Conservation (phyloP, 2,113 vertebrate genomes). For the Triplophysa rosa region DNA sequence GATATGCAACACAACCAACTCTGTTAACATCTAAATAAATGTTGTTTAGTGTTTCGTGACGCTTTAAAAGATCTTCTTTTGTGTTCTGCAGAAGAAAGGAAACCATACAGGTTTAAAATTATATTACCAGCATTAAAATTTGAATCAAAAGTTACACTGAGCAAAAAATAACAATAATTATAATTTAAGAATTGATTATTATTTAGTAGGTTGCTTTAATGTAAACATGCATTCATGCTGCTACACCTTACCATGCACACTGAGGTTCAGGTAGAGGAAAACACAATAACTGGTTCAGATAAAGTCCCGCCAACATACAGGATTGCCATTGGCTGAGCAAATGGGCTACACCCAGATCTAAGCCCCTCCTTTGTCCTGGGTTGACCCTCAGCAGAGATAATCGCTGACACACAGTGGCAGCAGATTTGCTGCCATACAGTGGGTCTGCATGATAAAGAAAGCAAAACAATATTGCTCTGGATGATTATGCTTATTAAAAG, state of each 20-base stretch:
- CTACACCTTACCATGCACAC: slow-evolving; percentile 76
- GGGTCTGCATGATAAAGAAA: slow-evolving; percentile 35
- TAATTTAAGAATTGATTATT: too few relatives aligned
- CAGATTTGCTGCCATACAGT: slow-evolving; percentile 13
- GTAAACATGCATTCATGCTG: too few relatives aligned
- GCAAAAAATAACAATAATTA: too few relatives aligned
- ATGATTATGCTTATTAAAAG: neutral
- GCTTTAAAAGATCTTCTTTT: too few relatives aligned
- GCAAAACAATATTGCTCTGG: neutral
- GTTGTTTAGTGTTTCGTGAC: too few relatives aligned
- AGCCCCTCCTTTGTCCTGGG: slow-evolving; percentile 48
- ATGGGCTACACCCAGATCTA: slow-evolving; percentile 81
- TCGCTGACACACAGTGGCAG: slow-evolving; percentile 35
- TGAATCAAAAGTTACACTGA: too few relatives aligned
- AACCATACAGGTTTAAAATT: too few relatives aligned
- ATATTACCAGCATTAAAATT: too few relatives aligned
- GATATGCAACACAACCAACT: too few relatives aligned
- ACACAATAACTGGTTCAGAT: slow-evolving; percentile 86
- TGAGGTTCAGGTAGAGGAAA: slow-evolving; percentile 80
- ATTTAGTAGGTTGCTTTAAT: too few relatives aligned
- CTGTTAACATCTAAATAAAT: too few relatives aligned
- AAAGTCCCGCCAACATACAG: slow-evolving; percentile 83
- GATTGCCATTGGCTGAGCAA: slow-evolving; percentile 92
- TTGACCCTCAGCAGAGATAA: slow-evolving; percentile 65
- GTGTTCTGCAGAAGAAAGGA: too few relatives aligned